Evolutionary conservation across 2,797 vertebrate species (phyloP), one percentile per base, ranked within the genome.

Genomic region (Mormyrus hasselquistii): DNA sequence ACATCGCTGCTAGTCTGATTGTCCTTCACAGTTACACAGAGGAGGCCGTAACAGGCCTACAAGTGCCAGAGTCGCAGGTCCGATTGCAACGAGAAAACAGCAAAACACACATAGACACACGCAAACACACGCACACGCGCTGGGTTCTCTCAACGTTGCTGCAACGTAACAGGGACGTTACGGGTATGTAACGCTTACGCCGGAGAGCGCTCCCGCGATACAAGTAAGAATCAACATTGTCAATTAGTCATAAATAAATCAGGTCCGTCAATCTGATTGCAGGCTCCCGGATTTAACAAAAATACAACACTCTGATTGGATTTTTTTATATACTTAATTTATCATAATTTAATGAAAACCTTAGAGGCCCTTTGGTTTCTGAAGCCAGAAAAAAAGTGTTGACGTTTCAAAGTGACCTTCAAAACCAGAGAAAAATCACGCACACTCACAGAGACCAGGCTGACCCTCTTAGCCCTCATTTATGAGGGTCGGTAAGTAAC

Each of bases 1-100:
- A 93, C 94, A 89, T 95, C 93, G 94, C 94, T 82, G 76, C 76
- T 94, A 94, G 94, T 94, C 93, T 96, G 96, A 96, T 96, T 96
- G 96, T 96, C 96, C 96, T 96, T 96, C 95, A 96, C 95, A 94
- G 93, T 94, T 94, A 92, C 91, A 92, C 94, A 94, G 94, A 91
- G 93, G 93, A 94, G 94, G 94, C 93, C 94, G 93, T 94, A 89
- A 91, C 89, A 94, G 94, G 92, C 94, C 94, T 94, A 94, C 93
- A 93, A 96, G 95, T 95, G 95, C 95, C 95, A 84, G 88, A 90
- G 89, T 89, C 87, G 89, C 91, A 88, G 69, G 79, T 91, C 90
- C 38, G 52, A 41, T 44, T 49, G 57, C 52, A 55, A 89, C 76
- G 83, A 85, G 86, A 91, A 83, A 82, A 69, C 88, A 90, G 76